Percentiles rank a stretch among this genome's conserved stretches.
phyloP scores from a whole-genome alignment of 2,113 vertebrate species.

The Salvelinus sp. region DNA sequence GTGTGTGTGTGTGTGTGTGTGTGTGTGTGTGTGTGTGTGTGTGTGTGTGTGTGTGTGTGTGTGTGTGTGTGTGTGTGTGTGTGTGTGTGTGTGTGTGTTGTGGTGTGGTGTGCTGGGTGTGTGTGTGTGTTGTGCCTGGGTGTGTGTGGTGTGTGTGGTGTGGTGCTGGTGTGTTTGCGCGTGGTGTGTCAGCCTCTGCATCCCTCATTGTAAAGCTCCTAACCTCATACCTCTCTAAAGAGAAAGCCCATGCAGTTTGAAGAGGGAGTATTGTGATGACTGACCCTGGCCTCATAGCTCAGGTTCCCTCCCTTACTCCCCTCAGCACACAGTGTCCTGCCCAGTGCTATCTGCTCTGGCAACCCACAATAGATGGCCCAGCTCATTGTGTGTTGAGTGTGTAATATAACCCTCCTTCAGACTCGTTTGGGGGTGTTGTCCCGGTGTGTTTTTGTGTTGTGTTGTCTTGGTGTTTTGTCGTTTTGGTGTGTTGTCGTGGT shows the following conservation, averaged over 20 bases:
- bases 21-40: too few relatives aligned
- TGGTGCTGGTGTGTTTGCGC: not conserved
- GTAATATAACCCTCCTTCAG: conserved; percentile 46
- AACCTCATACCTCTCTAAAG: not conserved
- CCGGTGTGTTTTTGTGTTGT: not conserved
- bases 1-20: not conserved
- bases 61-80: not conserved
- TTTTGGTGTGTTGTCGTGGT: too few relatives aligned
- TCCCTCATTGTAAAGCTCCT: not conserved
- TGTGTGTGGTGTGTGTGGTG: not conserved
- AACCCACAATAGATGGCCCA: conserved; percentile 42
- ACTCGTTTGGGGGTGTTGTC: conserved; percentile 34
- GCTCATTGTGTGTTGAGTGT: conserved; percentile 50
- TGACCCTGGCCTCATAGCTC: conserved; percentile 3
- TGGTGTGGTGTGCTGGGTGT: not conserved
- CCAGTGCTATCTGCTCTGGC: conserved; percentile 37
- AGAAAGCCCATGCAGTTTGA: not conserved
- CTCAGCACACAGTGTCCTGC: conserved; percentile 22
- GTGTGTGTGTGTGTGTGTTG: conserved; percentile 12
- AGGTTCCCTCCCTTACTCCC: not conserved
- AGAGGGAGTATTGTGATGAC: conserved; percentile 17
- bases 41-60: not conserved
- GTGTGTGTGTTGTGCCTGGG: conserved; percentile 10
- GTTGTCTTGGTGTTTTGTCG: too few relatives aligned
- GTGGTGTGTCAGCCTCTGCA: not conserved